phyloP scores from a whole-genome alignment of 2,797 vertebrate species.

The Onychomys leucogaster region DNA sequence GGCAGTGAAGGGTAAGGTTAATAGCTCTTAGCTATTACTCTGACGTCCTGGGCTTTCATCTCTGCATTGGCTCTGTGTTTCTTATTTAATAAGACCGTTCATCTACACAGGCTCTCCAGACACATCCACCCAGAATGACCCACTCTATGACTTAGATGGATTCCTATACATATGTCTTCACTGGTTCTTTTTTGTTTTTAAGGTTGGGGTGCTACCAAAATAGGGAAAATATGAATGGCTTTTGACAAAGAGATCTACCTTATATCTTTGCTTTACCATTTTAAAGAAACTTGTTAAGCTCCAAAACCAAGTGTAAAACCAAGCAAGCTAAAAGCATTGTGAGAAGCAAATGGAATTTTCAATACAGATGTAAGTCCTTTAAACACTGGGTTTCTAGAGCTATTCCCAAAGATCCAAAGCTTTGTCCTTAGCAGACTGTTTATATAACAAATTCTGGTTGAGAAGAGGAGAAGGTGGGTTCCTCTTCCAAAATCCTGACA shows the following conservation, averaged over 20 bases:
- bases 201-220: not conserved
- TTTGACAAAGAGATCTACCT: not conserved
- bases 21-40: no score
- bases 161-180: not conserved
- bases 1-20: no score
- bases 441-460: not conserved
- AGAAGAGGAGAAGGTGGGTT: not conserved
- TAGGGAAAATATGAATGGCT: not conserved
- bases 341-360: not conserved
- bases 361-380: not conserved
- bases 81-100: no score
- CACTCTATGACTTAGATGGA: no score
- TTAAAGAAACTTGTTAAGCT: slow-evolving; percentile 16
- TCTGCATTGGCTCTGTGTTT: no score
- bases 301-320: slow-evolving; percentile 20
- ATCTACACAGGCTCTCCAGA: not conserved
- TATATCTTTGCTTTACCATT: slow-evolving; percentile 19
- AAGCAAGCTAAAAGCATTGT: not conserved
- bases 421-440: not conserved
- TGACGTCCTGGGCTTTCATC: no score
- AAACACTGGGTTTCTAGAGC: not conserved
- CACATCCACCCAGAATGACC: not conserved
- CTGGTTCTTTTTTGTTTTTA: not conserved
- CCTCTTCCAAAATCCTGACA: slow-evolving; percentile 27
- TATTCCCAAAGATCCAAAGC: not conserved